Evolutionary conservation across 2,113 vertebrate genomes (phyloP).

Genomic region (Caretta caretta): DNA sequence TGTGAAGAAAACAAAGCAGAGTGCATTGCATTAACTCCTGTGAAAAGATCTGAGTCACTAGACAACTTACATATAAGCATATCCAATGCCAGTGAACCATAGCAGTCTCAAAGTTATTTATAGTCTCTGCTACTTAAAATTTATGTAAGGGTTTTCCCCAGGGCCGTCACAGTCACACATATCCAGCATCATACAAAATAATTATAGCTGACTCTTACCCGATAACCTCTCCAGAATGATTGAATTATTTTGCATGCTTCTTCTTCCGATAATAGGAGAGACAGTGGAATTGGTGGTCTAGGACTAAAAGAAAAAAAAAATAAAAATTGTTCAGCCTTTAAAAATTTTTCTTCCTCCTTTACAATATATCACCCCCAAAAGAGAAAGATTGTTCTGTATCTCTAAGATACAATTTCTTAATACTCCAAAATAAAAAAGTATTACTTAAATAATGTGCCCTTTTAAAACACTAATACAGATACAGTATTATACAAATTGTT

Average conservation of each 20-base stretch:
- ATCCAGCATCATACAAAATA: constrained; percentile 56
- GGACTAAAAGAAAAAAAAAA: constrained; percentile 80
- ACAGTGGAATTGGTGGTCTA: constrained; percentile 84
- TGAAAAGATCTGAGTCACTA: constrained; percentile 41
- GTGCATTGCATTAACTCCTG: constrained; percentile 16
- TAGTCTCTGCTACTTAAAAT: constrained; percentile 58
- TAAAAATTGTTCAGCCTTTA: not conserved
- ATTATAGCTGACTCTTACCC: constrained; percentile 80
- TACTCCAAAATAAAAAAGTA: not conserved
- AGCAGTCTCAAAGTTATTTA: constrained; percentile 53
- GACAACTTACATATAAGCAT: constrained; percentile 48
- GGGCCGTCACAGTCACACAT: constrained; percentile 43
- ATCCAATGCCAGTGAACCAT: constrained; percentile 62
- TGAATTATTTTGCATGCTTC: constrained; percentile 87
- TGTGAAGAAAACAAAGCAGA: constrained; percentile 1
- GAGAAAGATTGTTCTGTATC: not conserved
- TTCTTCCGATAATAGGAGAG: constrained; percentile 84
- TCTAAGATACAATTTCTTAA: not conserved
- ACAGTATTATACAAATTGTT: fast-evolving
- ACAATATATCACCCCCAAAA: not conserved
- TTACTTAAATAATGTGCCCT: not conserved
- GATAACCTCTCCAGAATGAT: constrained; percentile 93
- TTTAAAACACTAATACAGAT: not conserved
- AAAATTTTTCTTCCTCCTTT: not conserved
- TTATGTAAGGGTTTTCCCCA: constrained; percentile 60